phyloP scores from a whole-genome alignment of 2,888 invertebrate species.

The Eristalis arbustorum region DNA sequence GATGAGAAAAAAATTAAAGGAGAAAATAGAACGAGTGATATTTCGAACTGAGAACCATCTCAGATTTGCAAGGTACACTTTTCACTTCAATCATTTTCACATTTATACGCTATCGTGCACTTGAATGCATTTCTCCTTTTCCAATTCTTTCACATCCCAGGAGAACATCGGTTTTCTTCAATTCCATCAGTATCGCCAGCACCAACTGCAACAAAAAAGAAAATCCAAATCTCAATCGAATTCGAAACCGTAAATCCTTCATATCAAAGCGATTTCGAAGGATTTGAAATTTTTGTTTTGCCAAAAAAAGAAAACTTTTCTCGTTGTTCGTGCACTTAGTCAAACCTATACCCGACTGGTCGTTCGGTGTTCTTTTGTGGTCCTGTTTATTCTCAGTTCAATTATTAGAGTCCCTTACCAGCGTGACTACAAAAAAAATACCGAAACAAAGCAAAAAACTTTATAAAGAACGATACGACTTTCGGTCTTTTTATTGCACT shows the following conservation, averaged over 20 bases:
- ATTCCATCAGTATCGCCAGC: neutral
- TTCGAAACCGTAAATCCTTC: conserved; percentile 18
- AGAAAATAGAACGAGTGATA: neutral
- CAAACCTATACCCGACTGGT: neutral
- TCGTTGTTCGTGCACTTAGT: neutral
- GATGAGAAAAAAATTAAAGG: neutral
- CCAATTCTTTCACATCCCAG: neutral
- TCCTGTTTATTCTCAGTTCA: conserved; percentile 32
- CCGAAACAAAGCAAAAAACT: neutral
- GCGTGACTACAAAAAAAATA: neutral
- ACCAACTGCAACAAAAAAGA: neutral
- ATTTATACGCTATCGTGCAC: neutral
- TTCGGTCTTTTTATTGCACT: conserved; percentile 33
- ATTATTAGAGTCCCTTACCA: conserved; percentile 24
- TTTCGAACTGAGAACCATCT: neutral
- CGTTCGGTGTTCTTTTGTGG: conserved; percentile 23
- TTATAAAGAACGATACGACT: conserved; percentile 41
- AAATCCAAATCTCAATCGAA: conserved; percentile 5
- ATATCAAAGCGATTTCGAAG: conserved; percentile 21
- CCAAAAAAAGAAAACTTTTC: conserved; percentile 5
- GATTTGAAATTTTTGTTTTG: neutral
- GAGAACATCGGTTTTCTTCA: conserved; percentile 11
- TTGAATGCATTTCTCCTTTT: conserved; percentile 1
- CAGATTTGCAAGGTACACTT: neutral
- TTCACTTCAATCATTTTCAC: conserved; percentile 12